Evolutionary conservation across 2,888 invertebrate species (phyloP), one percentile per base, ranked within the genome.

Genomic region (Phymatocera aterrima): DNA sequence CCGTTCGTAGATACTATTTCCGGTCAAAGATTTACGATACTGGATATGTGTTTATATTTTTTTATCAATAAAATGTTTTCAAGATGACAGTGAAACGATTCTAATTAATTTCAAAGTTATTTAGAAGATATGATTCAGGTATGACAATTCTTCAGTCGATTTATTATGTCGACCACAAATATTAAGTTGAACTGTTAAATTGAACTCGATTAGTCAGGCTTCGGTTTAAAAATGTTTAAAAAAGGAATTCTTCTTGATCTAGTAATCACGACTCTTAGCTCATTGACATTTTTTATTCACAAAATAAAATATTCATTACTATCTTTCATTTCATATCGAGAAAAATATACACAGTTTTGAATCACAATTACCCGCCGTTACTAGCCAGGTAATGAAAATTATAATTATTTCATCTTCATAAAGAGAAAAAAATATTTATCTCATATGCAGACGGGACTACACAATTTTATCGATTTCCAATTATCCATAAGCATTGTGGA

Each of bases 1-100:
- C 84, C 83, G 84, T 31, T 79, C 68, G 51, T 60, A 48, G 12
- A 64, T 21, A 24, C 78, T 18, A 70, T 80, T 83, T 86, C 85
- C 84, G 85, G 74, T 80, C 46, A 48, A 80, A 79, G 40, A 31
- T 80, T 68, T 54, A 28, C 60, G 24, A 57, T 15, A 75, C 37
- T 75, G n/a, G n/a, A n/a, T 51, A 15, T 0, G 12, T 15, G 12
- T 43, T 18, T 24, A 12, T 1, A 57, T 24, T n/a, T 21, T 31
- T 37, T 34, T n/a, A 34, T 1, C 6, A 34, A 57, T 37, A 21
- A 24, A 0, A 28, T 24, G 6, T 3, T 1, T 1, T 12, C 8
- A 6, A 24, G n/a, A n/a, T 24, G n/a, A 37, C 21, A 4, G 6
- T 40, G 24, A 40, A 46, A 5, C 40, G n/a, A 4, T 10, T 18